Percentiles rank a stretch among this genome's conserved stretches.
Evolutionary conservation across 35 echinoderm and acorn worm genomes (phyloP).

Genomic region (Anneissia japonica): DNA sequence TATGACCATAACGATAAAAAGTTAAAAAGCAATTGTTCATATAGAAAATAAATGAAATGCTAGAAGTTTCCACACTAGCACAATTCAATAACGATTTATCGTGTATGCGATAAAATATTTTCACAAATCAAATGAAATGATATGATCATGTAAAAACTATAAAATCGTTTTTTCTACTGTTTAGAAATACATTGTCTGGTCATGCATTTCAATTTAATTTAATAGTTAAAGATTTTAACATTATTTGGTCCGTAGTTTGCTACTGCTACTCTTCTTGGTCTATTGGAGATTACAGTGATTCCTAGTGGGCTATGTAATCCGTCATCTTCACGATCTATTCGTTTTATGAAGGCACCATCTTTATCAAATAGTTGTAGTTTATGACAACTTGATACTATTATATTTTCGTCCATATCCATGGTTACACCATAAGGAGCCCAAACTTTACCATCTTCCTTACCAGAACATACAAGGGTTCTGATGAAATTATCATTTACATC

Average conservation of each 20-base stretch:
- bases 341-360: background rate
- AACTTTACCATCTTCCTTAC: background rate
- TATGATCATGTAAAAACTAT: too few relatives aligned
- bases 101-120: too few relatives aligned
- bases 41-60: too few relatives aligned
- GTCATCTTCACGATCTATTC: background rate
- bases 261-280: background rate
- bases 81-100: too few relatives aligned
- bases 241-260: background rate
- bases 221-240: background rate
- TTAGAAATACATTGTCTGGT: too few relatives aligned
- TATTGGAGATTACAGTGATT: background rate
- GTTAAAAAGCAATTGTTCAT: too few relatives aligned
- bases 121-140: too few relatives aligned
- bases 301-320: background rate
- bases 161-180: too few relatives aligned
- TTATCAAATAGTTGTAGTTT: background rate
- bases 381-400: background rate
- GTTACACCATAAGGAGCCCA: background rate
- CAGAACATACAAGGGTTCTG: background rate
- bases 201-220: too few relatives aligned
- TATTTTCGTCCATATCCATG: background rate
- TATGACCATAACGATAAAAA: too few relatives aligned
- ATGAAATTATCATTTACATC: background rate
- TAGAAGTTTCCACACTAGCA: too few relatives aligned